phyloP scores from a whole-genome alignment of 2,888 invertebrate genomes.

The Apoda limacodes region DNA sequence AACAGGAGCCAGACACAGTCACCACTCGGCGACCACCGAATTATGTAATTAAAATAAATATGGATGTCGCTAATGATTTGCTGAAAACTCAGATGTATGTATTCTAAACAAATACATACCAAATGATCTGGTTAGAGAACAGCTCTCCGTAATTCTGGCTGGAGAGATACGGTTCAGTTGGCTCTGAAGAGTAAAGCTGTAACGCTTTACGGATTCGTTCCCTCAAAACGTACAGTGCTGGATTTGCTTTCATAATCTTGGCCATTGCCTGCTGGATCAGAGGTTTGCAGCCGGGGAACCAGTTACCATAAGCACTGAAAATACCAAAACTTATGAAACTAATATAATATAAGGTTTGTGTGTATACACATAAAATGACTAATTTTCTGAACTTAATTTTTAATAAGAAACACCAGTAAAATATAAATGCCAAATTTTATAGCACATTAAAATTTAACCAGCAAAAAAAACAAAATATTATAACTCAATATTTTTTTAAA shows the following conservation, averaged over 20 bases:
- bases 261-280: slow-evolving; percentile 99
- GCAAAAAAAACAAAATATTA: too few relatives aligned
- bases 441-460: too few relatives aligned
- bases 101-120: slow-evolving; percentile 71
- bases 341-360: too few relatives aligned
- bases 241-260: slow-evolving; percentile 99
- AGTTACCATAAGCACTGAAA: slow-evolving; percentile 95
- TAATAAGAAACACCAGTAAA: too few relatives aligned
- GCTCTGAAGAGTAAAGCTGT: slow-evolving; percentile 98
- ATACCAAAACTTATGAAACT: too few relatives aligned
- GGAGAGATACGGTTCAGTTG: slow-evolving; percentile 98
- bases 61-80: background rate
- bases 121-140: slow-evolving; percentile 99
- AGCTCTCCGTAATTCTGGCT: slow-evolving; percentile 99
- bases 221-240: slow-evolving; percentile 95
- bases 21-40: too few relatives aligned
- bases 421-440: too few relatives aligned
- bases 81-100: background rate
- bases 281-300: slow-evolving; percentile 99
- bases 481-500: too few relatives aligned
- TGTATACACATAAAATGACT: too few relatives aligned
- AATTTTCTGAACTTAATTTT: too few relatives aligned
- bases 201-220: slow-evolving; percentile 99
- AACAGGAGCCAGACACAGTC: too few relatives aligned
- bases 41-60: too few relatives aligned